Evolutionary conservation across 2,113 vertebrate species (phyloP), one percentile per base, ranked within the genome.

Genomic region (Vulpes ferrilata): DNA sequence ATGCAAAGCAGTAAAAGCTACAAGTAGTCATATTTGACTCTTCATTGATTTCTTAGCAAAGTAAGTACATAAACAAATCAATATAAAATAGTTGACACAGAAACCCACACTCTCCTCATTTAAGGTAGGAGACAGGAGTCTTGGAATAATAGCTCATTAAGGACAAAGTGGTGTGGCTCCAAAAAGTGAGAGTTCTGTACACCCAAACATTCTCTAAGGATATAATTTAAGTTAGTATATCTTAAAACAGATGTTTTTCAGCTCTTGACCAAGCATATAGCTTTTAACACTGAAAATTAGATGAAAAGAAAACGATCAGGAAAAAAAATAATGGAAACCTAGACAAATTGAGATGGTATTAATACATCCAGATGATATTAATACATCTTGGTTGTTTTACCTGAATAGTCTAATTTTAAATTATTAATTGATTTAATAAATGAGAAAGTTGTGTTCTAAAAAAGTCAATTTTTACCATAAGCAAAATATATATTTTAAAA

Each of bases 1-100:
- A 80, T 71, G 30, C 32, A 90, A 74, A 96, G 20, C 30, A 95
- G 64, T 64, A 78, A 93, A 96, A 91, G 10, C 82, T 92, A 43
- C 7, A 81, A 88, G 22, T 48, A 78, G 59, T 88, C 19, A 73
- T 71, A 74, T 81, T 78, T 93, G 32, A 93, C 22, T 93, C 17
- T 71, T 71, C 71, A 69, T 30, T 85, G 25, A 81, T 87, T 90
- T 85, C 30, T 83, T 62, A 94, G 51, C 25, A 71, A 74, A 59
- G 17, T 92, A 74, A 84, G 27, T 88, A 67, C 11, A 64, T 35
- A 92, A 92, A n/a, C 13, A 78, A 62, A 16, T 69, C 10, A 69
- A n/a, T 78, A 69, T 85, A 88, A 90, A 91, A 88, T 20, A 73
- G 12, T 51, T 90, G n/a, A 90, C 11, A 38, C 9, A 64, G 55